Conservation (phyloP, 1,140 invertebrate species). For the Heliothis virescens region DNA sequence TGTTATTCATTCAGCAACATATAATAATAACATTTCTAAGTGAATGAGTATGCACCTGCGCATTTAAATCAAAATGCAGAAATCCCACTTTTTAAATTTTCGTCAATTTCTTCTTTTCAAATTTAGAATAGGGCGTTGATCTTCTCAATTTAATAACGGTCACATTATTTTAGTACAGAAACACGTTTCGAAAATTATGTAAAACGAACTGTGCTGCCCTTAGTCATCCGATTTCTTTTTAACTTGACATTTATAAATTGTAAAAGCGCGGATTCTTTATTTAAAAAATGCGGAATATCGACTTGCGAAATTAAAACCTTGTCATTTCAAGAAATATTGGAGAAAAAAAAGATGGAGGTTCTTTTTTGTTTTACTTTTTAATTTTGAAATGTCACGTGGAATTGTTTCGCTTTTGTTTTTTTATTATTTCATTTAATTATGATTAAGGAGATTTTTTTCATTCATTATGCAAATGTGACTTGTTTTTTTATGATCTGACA, state of each 20-base stretch:
- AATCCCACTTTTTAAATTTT: slow-evolving; percentile 14
- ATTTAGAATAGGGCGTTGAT: slow-evolving; percentile 30
- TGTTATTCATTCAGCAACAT: slow-evolving; percentile 25
- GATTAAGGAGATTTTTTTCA: slow-evolving; percentile 2
- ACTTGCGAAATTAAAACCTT: slow-evolving; percentile 39
- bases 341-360: slow-evolving; percentile 23
- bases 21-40: slow-evolving; percentile 41
- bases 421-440: not conserved
- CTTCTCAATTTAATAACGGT: not conserved
- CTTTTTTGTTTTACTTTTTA: slow-evolving; percentile 24
- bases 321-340: slow-evolving; percentile 28
- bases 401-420: slow-evolving; percentile 3
- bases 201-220: slow-evolving; percentile 38
- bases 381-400: slow-evolving; percentile 32
- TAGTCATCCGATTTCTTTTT: slow-evolving; percentile 48
- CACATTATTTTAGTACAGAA: slow-evolving; percentile 16
- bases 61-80: slow-evolving; percentile 32
- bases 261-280: slow-evolving; percentile 42
- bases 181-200: slow-evolving; percentile 39
- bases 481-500: slow-evolving; percentile 19
- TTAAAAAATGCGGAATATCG: slow-evolving; percentile 30
- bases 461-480: slow-evolving; percentile 40
- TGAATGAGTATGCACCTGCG: slow-evolving; percentile 29
- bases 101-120: slow-evolving; percentile 1
- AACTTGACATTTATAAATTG: slow-evolving; percentile 43